A percentile compares a stretch with the other conserved stretches of the same genome.
phyloP scores from a whole-genome alignment of 2,888 invertebrate species.

The Microchrysa polita region DNA sequence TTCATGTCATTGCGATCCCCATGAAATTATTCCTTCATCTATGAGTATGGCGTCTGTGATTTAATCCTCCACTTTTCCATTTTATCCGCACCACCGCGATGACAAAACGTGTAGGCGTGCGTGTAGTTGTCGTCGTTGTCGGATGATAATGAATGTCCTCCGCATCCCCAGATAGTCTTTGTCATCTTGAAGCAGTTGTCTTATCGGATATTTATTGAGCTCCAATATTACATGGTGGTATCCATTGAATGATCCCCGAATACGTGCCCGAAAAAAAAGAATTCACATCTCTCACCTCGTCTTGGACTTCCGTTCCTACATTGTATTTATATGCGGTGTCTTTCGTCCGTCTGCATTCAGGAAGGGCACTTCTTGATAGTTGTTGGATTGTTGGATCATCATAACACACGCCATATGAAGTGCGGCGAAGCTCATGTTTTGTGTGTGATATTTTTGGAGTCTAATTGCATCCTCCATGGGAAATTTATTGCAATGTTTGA shows the following conservation, averaged over 20 bases:
- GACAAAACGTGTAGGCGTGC: slow-evolving; percentile 34
- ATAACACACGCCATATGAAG: neutral
- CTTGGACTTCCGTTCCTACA: slow-evolving; percentile 23
- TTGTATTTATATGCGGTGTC: too few relatives aligned
- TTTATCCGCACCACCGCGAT: neutral
- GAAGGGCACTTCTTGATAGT: too few relatives aligned
- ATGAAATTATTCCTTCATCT: slow-evolving; percentile 8
- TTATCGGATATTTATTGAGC: slow-evolving; percentile 47
- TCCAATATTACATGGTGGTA: slow-evolving; percentile 10
- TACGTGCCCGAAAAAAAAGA: neutral
- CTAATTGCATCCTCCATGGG: slow-evolving; percentile 50
- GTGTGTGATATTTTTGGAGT: slow-evolving; percentile 48
- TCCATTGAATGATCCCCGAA: slow-evolving; percentile 4
- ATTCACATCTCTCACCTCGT: slow-evolving; percentile 8
- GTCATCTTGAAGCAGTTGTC: slow-evolving; percentile 31
- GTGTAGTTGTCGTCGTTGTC: slow-evolving; percentile 25
- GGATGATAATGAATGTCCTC: slow-evolving; percentile 45
- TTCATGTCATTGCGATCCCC: slow-evolving; percentile 32
- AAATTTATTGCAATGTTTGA: slow-evolving; percentile 51
- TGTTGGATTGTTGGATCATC: neutral
- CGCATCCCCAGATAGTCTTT: neutral
- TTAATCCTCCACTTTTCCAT: slow-evolving; percentile 11
- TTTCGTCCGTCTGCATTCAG: too few relatives aligned
- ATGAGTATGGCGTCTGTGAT: neutral
- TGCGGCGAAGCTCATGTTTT: neutral